Evolutionary conservation across 2,797 vertebrate species (phyloP).

Genomic region (Zalophus californianus): DNA sequence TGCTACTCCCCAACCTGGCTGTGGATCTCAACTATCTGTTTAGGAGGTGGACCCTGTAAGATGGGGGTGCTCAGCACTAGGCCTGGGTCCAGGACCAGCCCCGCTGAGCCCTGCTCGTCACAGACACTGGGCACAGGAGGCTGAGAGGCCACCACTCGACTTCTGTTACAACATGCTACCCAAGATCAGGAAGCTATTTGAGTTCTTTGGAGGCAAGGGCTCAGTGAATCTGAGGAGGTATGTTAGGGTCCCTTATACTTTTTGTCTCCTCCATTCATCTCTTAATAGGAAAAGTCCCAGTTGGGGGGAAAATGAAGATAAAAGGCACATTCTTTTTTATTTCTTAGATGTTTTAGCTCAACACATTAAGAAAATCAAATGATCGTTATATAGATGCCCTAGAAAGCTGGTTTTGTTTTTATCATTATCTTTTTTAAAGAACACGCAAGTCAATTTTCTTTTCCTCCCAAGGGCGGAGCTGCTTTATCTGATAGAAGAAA

Average conservation of each 20-base stretch:
- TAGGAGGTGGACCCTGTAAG: not conserved
- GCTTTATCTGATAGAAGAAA: not conserved
- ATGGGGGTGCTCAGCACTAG: not conserved
- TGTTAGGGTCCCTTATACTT: not conserved
- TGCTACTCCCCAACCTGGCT: not conserved
- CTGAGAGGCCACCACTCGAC: not conserved
- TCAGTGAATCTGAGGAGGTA: constrained; percentile 2
- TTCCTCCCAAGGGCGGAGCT: not conserved
- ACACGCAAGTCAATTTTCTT: not conserved
- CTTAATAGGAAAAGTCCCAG: constrained; percentile 17
- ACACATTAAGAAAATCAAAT: constrained; percentile 16
- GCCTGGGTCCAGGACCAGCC: not conserved
- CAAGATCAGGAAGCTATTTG: not conserved
- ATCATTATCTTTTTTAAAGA: not conserved
- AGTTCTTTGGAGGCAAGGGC: not conserved
- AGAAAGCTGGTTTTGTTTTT: not conserved
- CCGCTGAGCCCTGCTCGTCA: not conserved
- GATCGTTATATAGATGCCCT: not conserved
- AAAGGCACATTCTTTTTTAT: not conserved
- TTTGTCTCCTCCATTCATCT: not conserved
- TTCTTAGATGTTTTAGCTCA: not conserved
- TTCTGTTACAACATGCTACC: not conserved
- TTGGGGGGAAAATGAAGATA: not conserved
- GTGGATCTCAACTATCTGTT: not conserved
- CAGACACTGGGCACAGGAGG: not conserved